Evolutionary conservation across 2,113 vertebrate species (phyloP), one percentile per base, ranked within the genome.

Genomic region (Chamaetylas fuelleborni): DNA sequence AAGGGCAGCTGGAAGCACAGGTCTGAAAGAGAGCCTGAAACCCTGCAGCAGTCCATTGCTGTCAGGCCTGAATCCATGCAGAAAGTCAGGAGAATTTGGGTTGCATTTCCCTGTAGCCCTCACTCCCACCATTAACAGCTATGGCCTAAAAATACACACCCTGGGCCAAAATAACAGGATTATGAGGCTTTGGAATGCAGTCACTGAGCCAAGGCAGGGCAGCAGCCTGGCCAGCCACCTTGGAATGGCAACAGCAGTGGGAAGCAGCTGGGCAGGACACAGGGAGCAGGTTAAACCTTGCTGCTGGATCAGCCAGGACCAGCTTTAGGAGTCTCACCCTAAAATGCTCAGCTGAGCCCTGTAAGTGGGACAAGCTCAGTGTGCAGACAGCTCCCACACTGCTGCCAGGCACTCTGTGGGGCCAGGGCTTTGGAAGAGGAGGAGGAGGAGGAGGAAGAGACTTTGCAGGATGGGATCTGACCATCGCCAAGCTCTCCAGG

Each of bases 101-200:
- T 16, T 67, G 47, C n/a, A 1, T 65, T 92, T 71, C 50, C n/a
- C 16, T 58, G 5, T 33, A 15, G 47, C 48, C 25, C 60, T 86
- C 72, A 9, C 85, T 65, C 53, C 69, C 69, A 50, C 50, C 8
- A 33, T 47, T 42, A 93, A 86, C 91, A 96, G 93, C 88, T 48
- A 42, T 25, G 28, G 42, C 92, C 95, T 94, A 94, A 95, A 95
- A 96, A 97, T 92, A 96, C 58, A 29, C 34, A 42, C 48, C 61
- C 53, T 31, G 3, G 8, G 80, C 48, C 81, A 67, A 92, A 95
- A 81, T 64, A 88, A 58, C 88, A 56, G 60, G 43, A 66, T 77
- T 48, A 45, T 0, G 0, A 73, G 34, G 90, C 57, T 73, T 58
- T 81, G 94, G 81, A 88, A 90, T 19, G 58, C 85, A 80, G 14